Evolutionary conservation across 2,113 vertebrate species (phyloP), one percentile per base, ranked within the genome.

Genomic region (Oryzias woworae): DNA sequence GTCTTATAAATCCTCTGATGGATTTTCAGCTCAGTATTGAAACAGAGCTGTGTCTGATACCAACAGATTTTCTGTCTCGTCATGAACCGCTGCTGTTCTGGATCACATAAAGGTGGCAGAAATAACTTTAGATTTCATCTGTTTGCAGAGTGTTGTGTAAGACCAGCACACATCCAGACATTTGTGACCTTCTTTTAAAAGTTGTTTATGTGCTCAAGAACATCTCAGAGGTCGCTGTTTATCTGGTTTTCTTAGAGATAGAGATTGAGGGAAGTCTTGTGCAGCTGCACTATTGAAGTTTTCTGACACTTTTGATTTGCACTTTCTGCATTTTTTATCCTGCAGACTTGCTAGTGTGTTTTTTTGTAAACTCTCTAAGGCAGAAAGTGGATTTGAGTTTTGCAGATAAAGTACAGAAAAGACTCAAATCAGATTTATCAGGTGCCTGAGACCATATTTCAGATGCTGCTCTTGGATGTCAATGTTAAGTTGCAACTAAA

Each of bases 171-270:
- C 6, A 56, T 44, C 23, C 50, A 51, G 23, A 23, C 20, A 48
- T 16, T 2, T 4, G 7, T 54, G 62, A 68, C 50, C 46, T 58
- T 62, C 52, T 67, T 63, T 55, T 14, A 71, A 62, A 72, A 53
- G 54, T 68, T 84, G 75, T 66, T 85, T 69, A 45, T 77, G 66
- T 75, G 60, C 53, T 60, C 44, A 65, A 75, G 52, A 84, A 66
- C 45, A 75, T 81, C 75, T 82, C 81, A 82, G 71, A 78, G 81
- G 79, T 86, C 83, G 60, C 6, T 18, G 16, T 66, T 81, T 82
- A 83, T 87, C 82, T 77, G 45, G 50, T 7, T 75, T 26, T n/a
- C 13, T 59, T 74, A 14, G 60, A 77, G 76, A 83, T 81, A 73
- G 63, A 16, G 63, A 47, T 51, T 23, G 1, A 46, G 60, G 55